Percentiles rank a stretch among this genome's conserved stretches.
These are phyloP conservation scores for Sprattus sprattus DNA, from an alignment of 2,113 vertebrate species.

Conservation along the genomic window DNA sequence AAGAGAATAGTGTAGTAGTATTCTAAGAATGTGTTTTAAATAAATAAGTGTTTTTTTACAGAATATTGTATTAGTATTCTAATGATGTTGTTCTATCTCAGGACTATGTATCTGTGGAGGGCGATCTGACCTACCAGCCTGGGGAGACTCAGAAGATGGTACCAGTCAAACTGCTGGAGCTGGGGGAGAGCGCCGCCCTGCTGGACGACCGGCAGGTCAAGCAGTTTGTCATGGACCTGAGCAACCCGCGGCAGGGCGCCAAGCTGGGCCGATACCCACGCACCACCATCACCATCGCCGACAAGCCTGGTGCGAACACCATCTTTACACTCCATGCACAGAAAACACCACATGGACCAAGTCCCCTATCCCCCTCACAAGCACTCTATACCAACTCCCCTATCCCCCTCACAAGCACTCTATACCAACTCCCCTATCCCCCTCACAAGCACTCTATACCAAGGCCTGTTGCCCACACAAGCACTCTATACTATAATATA, in stretches of 20 bases:
- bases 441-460: no score
- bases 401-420: no score
- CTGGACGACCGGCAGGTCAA: slow-evolving; percentile 79
- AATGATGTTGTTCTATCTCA: not conserved
- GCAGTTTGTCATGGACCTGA: slow-evolving; percentile 88
- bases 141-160: slow-evolving; percentile 87
- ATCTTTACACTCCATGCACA: not conserved
- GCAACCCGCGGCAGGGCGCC: slow-evolving; percentile 84
- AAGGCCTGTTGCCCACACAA: no score
- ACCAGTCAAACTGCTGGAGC: slow-evolving; percentile 84
- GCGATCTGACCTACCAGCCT: slow-evolving; percentile 79
- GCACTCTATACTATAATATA: no score
- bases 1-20: no score
- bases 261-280: slow-evolving; percentile 85
- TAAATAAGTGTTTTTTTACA: no score
- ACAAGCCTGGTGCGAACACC: slow-evolving; percentile 54
- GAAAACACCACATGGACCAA: not conserved
- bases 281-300: slow-evolving; percentile 82
- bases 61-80: no score
- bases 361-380: no score
- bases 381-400: no score
- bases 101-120: slow-evolving; percentile 69
- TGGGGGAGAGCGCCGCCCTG: slow-evolving; percentile 79
- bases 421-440: no score
- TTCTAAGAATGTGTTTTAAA: no score